Base-by-base conservation (phyloP, 2,797 vertebrate genomes). In the Malacoraja senta region DNA sequence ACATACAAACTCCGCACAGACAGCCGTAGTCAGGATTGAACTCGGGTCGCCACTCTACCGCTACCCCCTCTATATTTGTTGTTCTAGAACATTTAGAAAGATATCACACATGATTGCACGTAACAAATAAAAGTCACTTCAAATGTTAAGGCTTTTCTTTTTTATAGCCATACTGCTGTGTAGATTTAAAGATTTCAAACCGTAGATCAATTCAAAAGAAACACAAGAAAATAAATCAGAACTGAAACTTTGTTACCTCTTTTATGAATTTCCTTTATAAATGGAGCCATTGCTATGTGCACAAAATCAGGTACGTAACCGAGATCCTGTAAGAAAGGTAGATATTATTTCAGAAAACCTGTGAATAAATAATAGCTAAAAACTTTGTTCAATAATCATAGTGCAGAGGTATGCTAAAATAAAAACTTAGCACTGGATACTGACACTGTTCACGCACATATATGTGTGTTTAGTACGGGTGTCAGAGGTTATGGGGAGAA, bases 231-330 rank as follows among this genome's bases (percentile, higher is more conserved):
- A 68, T 9, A 35, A 88, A 86, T 53, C 26, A 35, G 19, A 19
- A 32, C 7, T 68, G 13, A 38, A 53, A 81, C 6, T 81, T 19
- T 7, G 81, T 35, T 95, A 98, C 97, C 97, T 97, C 97, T 97
- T 93, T 95, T 96, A 94, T 97, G 96, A 95, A 98, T 97, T 94
- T 98, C 97, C n/a, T 97, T 97, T 93, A 98, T 97, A 94, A 96
- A 98, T 0, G 97, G 97, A 93, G 96, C 96, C 94, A 98, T 94
- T 2, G 97, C 96, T 9, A 95, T 92, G 0, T 97, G 96, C 71
- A 98, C 96, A 81, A 98, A 99, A 96, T 98, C 97, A 1, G 97
- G 97, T 93, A 97, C 86, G 93, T 97, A 98, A 65, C 97, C 97
- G 94, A 98, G 94, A 84, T 94, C 96, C 98, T 98, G 93, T 93